Conservation (phyloP, 2,113 vertebrate species). For the Onychostoma macrolepis region DNA sequence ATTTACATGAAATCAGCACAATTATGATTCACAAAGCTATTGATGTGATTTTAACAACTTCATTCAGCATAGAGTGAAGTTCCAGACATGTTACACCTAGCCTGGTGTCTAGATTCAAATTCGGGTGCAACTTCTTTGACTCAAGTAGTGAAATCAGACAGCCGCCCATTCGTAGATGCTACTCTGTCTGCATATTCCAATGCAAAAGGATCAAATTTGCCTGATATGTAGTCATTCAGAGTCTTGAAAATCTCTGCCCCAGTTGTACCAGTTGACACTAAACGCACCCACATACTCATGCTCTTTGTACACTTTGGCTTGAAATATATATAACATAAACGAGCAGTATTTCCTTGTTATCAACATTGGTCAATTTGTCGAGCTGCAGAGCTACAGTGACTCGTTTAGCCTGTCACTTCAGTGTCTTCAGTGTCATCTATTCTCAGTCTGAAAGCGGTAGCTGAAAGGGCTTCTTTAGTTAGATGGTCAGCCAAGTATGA, state of each 20-base stretch:
- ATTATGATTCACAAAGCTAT: too few species aligned
- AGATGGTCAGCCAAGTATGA: not conserved
- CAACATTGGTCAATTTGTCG: not conserved
- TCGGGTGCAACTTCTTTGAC: too few species aligned
- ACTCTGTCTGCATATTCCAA: not conserved
- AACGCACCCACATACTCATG: not conserved
- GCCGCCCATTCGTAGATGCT: too few species aligned
- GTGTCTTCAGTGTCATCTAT: not conserved
- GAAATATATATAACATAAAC: not conserved
- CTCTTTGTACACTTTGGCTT: not conserved
- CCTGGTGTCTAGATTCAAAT: too few species aligned
- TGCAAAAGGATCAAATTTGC: not conserved
- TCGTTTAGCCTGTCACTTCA: not conserved
- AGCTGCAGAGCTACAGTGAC: not conserved
- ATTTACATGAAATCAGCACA: too few species aligned
- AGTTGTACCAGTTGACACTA: not conserved
- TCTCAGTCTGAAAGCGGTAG: not conserved
- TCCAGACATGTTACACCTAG: too few species aligned
- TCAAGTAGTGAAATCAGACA: too few species aligned
- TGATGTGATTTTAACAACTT: too few species aligned
- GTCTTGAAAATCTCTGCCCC: not conserved
- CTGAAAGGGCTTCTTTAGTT: not conserved
- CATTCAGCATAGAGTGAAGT: too few species aligned
- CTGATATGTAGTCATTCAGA: not conserved
- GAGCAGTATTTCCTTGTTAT: not conserved